Evolutionary conservation across 2,797 vertebrate genomes (phyloP).

Genomic region (Brachyrhaphis roseni): DNA sequence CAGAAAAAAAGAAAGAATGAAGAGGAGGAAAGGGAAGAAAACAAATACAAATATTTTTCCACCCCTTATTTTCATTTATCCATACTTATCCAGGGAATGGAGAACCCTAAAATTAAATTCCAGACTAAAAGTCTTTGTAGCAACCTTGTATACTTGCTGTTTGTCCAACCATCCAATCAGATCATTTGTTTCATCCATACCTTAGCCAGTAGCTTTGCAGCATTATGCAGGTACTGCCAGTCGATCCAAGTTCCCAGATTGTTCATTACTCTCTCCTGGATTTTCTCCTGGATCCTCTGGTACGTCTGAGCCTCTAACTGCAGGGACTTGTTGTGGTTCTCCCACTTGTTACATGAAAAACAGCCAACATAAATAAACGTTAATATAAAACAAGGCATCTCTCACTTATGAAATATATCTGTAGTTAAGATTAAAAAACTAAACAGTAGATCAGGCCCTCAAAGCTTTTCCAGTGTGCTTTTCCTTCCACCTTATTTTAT

Average conservation of each 20-base stretch:
- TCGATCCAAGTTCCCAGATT: conserved; percentile 99
- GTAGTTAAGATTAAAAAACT: neutral
- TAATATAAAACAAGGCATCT: neutral
- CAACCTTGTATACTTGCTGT: neutral
- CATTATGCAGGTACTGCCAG: conserved; percentile 99
- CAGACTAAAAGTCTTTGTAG: neutral
- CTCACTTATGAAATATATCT: neutral
- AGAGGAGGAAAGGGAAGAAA: neutral
- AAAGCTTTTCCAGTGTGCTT: neutral
- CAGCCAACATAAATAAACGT: neutral
- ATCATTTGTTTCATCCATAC: conserved; percentile 63
- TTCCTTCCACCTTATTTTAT: neutral
- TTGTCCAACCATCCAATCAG: neutral
- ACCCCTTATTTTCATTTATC: neutral
- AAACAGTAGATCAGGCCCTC: neutral
- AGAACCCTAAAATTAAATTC: neutral
- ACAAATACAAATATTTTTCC: neutral
- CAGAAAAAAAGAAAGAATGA: neutral
- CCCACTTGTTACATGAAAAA: conserved; percentile 84
- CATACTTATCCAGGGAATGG: neutral
- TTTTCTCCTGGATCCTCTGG: conserved; percentile 99
- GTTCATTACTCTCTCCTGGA: conserved; percentile 99
- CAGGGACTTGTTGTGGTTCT: conserved; percentile 99
- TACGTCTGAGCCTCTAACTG: conserved; percentile 98
- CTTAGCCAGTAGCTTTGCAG: conserved; percentile 98